A percentile compares a stretch with the other conserved stretches of the same genome.
Evolutionary conservation across 2,113 vertebrate genomes (phyloP).

Genomic region (Hystrix brachyura): DNA sequence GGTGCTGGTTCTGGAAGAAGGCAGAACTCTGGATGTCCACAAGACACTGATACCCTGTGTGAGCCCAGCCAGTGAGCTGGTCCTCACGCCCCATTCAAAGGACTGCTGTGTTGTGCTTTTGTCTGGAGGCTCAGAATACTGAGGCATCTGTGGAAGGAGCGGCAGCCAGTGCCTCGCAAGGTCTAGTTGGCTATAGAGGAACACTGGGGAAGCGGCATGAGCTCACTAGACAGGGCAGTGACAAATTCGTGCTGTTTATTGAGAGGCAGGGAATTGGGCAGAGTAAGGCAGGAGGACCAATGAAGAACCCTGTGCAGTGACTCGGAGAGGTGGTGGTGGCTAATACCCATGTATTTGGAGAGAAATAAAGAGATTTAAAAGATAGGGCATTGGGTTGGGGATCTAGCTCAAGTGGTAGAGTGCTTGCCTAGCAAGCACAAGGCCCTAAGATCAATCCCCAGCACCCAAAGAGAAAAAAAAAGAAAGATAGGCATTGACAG

Average conservation of each 20-base stretch:
- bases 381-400: background rate
- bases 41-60: background rate
- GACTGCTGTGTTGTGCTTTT: background rate
- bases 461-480: too few relatives aligned
- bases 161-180: background rate
- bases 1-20: background rate
- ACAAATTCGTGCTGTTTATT: background rate
- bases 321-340: background rate
- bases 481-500: background rate
- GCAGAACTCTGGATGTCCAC: background rate
- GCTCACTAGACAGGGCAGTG: background rate
- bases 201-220: background rate
- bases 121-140: accelerated
- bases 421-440: too few relatives aligned
- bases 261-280: accelerated
- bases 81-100: accelerated
- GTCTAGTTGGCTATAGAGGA: background rate
- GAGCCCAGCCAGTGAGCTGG: background rate
- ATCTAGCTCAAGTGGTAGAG: too few relatives aligned
- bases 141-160: background rate
- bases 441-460: too few relatives aligned
- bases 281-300: background rate
- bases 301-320: too few relatives aligned
- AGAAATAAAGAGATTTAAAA: background rate
- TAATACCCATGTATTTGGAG: background rate